These are phyloP conservation scores for Montifringilla adamsi DNA, from an alignment of 2,113 vertebrate species.

Conservation along the genomic window DNA sequence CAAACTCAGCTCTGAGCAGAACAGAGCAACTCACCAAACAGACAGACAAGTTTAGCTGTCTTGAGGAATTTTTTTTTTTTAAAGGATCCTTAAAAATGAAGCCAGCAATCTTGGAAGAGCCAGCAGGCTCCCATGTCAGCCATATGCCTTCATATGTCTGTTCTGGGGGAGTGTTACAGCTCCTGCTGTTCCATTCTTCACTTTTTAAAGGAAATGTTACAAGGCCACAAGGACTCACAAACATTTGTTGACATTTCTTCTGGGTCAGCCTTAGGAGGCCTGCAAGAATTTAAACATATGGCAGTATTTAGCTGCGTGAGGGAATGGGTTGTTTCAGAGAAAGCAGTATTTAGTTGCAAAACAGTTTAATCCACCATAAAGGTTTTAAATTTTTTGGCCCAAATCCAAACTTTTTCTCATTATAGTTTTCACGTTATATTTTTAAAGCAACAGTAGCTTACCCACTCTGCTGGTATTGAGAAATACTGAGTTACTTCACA, in stretches of 20 bases:
- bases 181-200: slow-evolving; percentile 50
- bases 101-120: slow-evolving; percentile 35
- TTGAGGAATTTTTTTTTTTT: neutral
- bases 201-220: slow-evolving; percentile 51
- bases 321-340: slow-evolving; percentile 10
- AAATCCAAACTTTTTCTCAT: neutral
- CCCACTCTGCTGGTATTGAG: neutral
- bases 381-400: slow-evolving; percentile 1
- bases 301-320: slow-evolving; percentile 43
- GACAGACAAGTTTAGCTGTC: neutral
- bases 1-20: neutral
- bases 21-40: neutral
- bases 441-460: slow-evolving; percentile 19
- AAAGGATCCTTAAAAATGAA: neutral
- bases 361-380: slow-evolving; percentile 29
- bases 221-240: slow-evolving; percentile 59
- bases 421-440: slow-evolving; percentile 3
- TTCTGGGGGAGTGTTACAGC: slow-evolving; percentile 60
- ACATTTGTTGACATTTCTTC: slow-evolving; percentile 68
- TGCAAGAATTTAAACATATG: slow-evolving; percentile 61
- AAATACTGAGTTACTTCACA: neutral
- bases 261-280: slow-evolving; percentile 60
- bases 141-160: slow-evolving; percentile 61
- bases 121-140: slow-evolving; percentile 61
- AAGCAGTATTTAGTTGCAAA: slow-evolving; percentile 21